Evolutionary conservation across 2,888 invertebrate genomes (phyloP).

Genomic region (Anthoptus insignis): DNA sequence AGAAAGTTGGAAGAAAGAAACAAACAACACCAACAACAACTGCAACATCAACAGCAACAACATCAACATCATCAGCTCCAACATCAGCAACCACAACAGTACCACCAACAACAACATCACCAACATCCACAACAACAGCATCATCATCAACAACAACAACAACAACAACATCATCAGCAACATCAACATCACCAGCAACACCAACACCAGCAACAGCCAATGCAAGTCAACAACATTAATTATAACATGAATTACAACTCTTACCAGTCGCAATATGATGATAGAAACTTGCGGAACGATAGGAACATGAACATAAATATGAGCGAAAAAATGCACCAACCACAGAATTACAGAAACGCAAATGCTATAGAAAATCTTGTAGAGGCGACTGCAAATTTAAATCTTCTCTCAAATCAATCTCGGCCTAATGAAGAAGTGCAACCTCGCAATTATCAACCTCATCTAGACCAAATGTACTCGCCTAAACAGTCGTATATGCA

Average conservation of each 20-base stretch:
- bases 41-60: conserved; percentile 59
- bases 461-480: conserved; percentile 58
- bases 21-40: conserved; percentile 72
- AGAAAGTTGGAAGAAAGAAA: conserved; percentile 82
- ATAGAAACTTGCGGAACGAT: conserved; percentile 63
- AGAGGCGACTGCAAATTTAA: conserved; percentile 72
- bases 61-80: conserved; percentile 58
- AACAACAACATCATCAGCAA: conserved; percentile 12
- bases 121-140: conserved; percentile 42
- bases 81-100: conserved; percentile 45
- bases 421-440: conserved; percentile 60
- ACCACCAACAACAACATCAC: conserved; percentile 49
- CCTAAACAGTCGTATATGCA: conserved; percentile 63
- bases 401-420: conserved; percentile 61
- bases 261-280: conserved; percentile 66
- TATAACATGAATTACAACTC: conserved; percentile 63
- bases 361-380: conserved; percentile 69
- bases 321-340: conserved; percentile 62
- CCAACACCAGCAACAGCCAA: conserved; percentile 47
- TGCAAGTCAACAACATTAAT: conserved; percentile 58
- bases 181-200: conserved; percentile 41
- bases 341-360: conserved; percentile 61
- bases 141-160: conserved; percentile 41
- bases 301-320: conserved; percentile 65
- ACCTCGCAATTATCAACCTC: conserved; percentile 63